phyloP scores from a whole-genome alignment of 2,113 vertebrate genomes.

The Rhea americana region DNA sequence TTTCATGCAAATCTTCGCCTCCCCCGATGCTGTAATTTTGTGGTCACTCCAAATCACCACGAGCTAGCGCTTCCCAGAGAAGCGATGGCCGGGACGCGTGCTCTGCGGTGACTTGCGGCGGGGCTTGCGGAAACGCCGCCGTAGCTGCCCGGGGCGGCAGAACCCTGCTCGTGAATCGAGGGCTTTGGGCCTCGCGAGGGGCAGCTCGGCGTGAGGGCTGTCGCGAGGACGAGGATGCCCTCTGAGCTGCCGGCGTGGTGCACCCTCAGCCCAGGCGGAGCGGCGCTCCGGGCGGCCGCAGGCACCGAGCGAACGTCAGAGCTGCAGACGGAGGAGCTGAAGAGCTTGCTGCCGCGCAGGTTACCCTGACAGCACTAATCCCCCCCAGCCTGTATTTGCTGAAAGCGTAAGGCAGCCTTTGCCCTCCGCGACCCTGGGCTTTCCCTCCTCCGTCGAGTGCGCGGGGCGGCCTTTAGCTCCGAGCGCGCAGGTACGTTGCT shows the following conservation, averaged over 20 bases:
- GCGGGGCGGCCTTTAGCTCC: not conserved
- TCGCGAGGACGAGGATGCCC: fast-evolving
- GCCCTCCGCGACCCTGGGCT: fast-evolving
- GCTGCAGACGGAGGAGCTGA: not conserved
- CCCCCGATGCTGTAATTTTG: not conserved
- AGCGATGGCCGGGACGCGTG: not conserved
- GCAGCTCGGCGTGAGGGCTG: no score
- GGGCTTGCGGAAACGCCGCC: no score
- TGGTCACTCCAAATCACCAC: not conserved
- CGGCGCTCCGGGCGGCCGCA: not conserved
- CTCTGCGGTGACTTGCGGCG: not conserved
- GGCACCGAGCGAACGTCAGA: not conserved
- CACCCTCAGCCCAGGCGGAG: fast-evolving
- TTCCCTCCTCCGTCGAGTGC: not conserved
- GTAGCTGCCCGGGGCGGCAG: not conserved
- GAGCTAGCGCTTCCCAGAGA: not conserved
- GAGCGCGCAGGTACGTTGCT: fast-evolving
- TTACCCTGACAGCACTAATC: not conserved
- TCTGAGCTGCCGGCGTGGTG: fast-evolving
- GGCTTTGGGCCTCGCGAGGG: fast-evolving
- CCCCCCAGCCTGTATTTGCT: no score
- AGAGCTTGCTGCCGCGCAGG: not conserved
- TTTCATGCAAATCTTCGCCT: not conserved
- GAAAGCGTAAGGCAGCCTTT: fast-evolving
- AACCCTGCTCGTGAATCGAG: fast-evolving